Evolutionary conservation across 2,797 vertebrate genomes (phyloP), one percentile per base, ranked within the genome.

Genomic region (Bradypus variegatus): DNA sequence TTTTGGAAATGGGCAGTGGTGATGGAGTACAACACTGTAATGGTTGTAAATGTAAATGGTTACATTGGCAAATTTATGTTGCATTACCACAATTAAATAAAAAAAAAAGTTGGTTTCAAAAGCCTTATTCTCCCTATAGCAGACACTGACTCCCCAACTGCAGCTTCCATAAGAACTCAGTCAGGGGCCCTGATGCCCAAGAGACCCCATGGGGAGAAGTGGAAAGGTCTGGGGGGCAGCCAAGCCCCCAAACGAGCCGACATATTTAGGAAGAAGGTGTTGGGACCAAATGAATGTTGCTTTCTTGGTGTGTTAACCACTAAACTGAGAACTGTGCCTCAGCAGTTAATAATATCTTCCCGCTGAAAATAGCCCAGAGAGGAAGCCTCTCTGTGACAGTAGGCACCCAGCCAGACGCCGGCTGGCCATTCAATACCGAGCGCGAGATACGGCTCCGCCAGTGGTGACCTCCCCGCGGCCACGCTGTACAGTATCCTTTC

Each of bases 381-480:
- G 98, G 98, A 99, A 99, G 98, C 97, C 97, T 97, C 98, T 98
- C 98, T 98, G 98, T 98, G 98, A 99, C 98, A 98, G 98, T 98
- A 96, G 98, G 98, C 98, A 96, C 96, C 95, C 96, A 7, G 98
- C 98, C 98, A 98, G 98, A 95, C 95, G 90, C 97, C 86, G 97
- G 96, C 97, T 96, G 97, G 98, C 98, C 98, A 98, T 98, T 98
- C 97, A 98, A 97, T 96, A 95, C 76, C 9, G 95, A 96, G 95
- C 94, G 95, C 97, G 96, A 95, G 97, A 87, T 85, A 96, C 95
- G 95, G 96, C 95, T 96, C 96, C 93, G 95, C 89, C 96, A 96
- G 96, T 92, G 96, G 95, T 96, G 96, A 97, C 96, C 95, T 95
- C 75, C 89, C 75, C 21, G 83, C 29, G 92, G 93, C 93, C 64